These are phyloP conservation scores for Troides aeacus DNA, from an alignment of 2,888 invertebrate species.

Conservation along the genomic window DNA sequence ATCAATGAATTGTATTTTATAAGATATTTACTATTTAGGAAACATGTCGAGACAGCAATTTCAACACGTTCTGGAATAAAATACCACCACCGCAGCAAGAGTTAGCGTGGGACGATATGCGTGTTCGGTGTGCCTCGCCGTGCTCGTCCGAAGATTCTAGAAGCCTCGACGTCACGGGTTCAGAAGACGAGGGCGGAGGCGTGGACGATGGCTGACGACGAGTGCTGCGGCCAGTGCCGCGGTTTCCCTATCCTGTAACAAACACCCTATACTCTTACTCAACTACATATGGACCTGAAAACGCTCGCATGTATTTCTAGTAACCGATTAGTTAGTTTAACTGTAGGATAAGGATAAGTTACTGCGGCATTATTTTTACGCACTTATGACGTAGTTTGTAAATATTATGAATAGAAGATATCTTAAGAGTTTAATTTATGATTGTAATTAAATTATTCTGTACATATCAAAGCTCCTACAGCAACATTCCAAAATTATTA, in stretches of 20 bases:
- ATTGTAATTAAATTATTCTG: slow-evolving; percentile 21
- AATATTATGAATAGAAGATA: neutral
- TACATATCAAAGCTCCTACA: slow-evolving; percentile 40
- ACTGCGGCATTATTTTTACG: neutral
- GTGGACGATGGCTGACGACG: slow-evolving; percentile 67
- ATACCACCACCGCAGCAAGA: slow-evolving; percentile 63
- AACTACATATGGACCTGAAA: slow-evolving; percentile 55
- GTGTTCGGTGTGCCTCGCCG: slow-evolving; percentile 59
- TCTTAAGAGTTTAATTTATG: neutral
- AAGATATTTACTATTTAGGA: slow-evolving; percentile 46
- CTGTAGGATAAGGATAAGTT: neutral
- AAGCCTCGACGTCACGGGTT: slow-evolving; percentile 76
- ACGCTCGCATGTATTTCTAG: slow-evolving; percentile 61
- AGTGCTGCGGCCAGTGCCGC: slow-evolving; percentile 77
- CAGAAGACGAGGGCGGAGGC: slow-evolving; percentile 72
- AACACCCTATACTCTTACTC: slow-evolving; percentile 55
- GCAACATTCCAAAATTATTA: slow-evolving; percentile 71
- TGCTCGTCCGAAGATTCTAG: slow-evolving; percentile 74
- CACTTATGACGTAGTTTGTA: neutral
- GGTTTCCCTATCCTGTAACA: slow-evolving; percentile 61
- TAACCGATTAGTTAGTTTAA: slow-evolving; percentile 36
- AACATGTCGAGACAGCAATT: slow-evolving; percentile 62
- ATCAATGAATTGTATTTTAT: no score
- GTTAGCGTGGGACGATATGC: slow-evolving; percentile 60
- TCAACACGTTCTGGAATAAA: slow-evolving; percentile 74